Evolutionary conservation across 2,113 vertebrate genomes (phyloP).

Genomic region (Mustelus asterias): DNA sequence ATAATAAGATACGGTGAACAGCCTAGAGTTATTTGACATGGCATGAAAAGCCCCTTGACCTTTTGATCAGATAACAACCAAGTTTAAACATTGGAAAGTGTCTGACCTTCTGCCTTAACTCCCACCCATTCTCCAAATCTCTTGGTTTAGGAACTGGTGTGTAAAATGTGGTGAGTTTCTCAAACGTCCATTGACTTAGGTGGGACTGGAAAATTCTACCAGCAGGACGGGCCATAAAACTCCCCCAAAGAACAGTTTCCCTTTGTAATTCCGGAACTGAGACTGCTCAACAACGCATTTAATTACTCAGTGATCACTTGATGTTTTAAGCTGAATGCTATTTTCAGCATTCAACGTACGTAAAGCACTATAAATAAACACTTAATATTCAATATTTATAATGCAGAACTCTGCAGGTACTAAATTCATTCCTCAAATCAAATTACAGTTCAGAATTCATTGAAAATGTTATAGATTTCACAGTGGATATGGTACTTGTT

Average conservation of each 20-base stretch:
- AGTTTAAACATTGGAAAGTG: no score
- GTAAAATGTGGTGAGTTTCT: no score
- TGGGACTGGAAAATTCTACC: no score
- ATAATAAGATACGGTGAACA: no score
- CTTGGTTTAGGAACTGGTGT: no score
- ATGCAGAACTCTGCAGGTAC: not conserved
- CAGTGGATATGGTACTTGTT: not conserved
- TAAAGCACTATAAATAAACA: not conserved
- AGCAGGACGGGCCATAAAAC: no score
- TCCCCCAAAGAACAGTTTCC: not conserved
- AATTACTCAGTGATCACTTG: not conserved
- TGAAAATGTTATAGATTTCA: not conserved
- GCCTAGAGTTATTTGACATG: no score
- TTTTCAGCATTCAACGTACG: not conserved
- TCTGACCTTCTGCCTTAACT: no score
- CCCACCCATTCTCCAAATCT: no score
- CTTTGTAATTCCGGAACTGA: not conserved
- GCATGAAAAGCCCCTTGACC: no score
- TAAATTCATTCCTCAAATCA: not conserved
- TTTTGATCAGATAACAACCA: no score
- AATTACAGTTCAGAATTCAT: not conserved
- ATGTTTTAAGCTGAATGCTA: not conserved
- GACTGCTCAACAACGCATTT: not conserved
- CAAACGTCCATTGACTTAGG: no score
- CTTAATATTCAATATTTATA: not conserved